Percentiles rank a stretch among this genome's conserved stretches.
These are phyloP conservation scores for Pammene fasciana DNA, from an alignment of 2,888 invertebrate species.

Conservation along the genomic window DNA sequence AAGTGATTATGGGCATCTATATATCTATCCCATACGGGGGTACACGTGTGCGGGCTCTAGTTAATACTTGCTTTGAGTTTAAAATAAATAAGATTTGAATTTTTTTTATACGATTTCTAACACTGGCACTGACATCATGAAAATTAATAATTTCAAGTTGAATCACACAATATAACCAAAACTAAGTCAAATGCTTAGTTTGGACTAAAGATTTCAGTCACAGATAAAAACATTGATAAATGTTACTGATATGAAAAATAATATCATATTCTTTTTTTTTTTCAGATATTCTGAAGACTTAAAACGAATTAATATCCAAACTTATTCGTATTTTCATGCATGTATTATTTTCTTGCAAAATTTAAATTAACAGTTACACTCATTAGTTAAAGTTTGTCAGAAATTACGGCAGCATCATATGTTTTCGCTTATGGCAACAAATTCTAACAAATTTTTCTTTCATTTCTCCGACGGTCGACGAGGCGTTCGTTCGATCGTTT, in stretches of 20 bases:
- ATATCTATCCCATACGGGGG: too few relatives aligned
- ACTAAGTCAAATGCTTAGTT: neutral
- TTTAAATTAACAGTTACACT: too few relatives aligned
- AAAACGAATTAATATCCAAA: too few relatives aligned
- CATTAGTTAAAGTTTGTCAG: too few relatives aligned
- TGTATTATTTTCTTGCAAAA: too few relatives aligned
- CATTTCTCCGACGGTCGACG: conserved; percentile 69
- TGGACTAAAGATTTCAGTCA: neutral
- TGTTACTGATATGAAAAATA: neutral
- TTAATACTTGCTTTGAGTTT: too few relatives aligned
- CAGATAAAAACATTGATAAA: neutral
- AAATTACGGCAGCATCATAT: conserved; percentile 9
- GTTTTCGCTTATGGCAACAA: conserved; percentile 47
- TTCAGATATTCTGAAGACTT: neutral
- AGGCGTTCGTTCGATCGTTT: conserved; percentile 77
- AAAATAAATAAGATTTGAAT: neutral
- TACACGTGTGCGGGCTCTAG: too few relatives aligned
- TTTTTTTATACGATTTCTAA: too few relatives aligned
- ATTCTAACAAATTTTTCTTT: conserved; percentile 56
- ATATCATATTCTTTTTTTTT: neutral
- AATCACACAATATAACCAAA: neutral
- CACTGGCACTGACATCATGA: too few relatives aligned
- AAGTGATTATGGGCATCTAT: too few relatives aligned
- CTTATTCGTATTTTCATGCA: too few relatives aligned
- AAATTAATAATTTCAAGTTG: neutral